Percentiles rank a stretch among this genome's conserved stretches.
Evolutionary conservation across 2,888 invertebrate species (phyloP).

Genomic region (Lycocerus yunnanus): DNA sequence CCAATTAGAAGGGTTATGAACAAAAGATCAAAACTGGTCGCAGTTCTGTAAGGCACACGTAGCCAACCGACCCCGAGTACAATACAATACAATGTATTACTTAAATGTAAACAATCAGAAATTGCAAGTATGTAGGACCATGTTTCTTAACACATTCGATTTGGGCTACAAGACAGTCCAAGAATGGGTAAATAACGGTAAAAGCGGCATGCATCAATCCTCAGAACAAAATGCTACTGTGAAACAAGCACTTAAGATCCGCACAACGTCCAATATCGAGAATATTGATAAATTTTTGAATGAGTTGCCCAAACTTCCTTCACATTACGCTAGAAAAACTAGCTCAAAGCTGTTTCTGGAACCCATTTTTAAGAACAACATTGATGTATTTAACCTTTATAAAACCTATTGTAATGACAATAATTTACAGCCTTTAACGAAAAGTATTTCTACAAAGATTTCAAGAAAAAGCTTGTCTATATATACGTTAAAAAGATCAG

Average conservation of each 20-base stretch:
- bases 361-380: no score
- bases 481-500: slow-evolving; percentile 11
- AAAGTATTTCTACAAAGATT: not conserved
- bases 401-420: no score
- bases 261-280: not conserved
- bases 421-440: no score
- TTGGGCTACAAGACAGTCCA: slow-evolving; percentile 4
- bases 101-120: not conserved
- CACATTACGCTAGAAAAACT: no score
- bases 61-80: no score
- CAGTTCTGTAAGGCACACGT: no score
- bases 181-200: not conserved
- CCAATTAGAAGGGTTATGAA: no score
- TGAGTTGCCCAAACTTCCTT: no score
- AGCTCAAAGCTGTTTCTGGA: no score
- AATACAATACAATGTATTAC: not conserved
- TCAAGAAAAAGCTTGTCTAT: slow-evolving; percentile 5
- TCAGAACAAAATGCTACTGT: not conserved
- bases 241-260: not conserved
- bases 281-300: no score
- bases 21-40: no score
- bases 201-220: not conserved
- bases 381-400: no score
- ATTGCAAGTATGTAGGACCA: slow-evolving; percentile 8
- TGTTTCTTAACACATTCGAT: slow-evolving; percentile 7